A percentile compares a stretch with the other conserved stretches of the same genome.
Conservation (phyloP, 2,797 vertebrate species). For the Neopelma chrysocephalum region DNA sequence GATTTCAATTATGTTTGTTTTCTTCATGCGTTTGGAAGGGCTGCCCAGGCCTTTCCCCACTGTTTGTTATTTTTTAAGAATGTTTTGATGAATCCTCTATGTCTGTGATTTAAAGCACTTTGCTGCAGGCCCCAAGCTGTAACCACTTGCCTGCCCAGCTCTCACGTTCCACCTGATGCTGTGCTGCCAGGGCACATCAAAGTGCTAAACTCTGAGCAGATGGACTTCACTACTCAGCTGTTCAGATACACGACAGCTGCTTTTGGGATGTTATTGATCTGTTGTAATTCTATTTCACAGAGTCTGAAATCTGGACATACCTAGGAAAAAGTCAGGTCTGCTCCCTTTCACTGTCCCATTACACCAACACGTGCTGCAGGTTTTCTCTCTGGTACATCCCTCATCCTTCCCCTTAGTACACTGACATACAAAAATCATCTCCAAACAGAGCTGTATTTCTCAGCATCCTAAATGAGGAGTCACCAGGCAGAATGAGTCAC, state of each 20-base stretch:
- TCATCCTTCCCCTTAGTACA: neutral
- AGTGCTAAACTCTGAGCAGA: neutral
- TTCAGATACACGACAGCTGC: neutral
- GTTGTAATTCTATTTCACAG: neutral
- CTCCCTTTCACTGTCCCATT: neutral
- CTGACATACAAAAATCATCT: neutral
- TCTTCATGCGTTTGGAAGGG: neutral
- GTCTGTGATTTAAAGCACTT: neutral
- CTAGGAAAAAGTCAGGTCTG: neutral
- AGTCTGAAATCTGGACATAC: neutral
- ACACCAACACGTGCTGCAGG: rapidly evolving
- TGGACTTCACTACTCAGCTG: neutral
- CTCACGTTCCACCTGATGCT: neutral
- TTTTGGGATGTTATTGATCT: neutral
- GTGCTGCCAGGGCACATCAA: neutral
- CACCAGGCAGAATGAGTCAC: slow-evolving; percentile 18
- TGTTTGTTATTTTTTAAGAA: neutral
- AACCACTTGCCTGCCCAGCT: neutral
- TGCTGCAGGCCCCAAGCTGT: rapidly evolving
- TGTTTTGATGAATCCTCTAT: neutral
- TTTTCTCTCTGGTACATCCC: neutral
- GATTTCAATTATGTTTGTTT: neutral
- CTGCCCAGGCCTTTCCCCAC: neutral
- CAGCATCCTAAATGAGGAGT: neutral
- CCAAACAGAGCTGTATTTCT: neutral